These are phyloP conservation scores for Falco cherrug DNA, from an alignment of 2,797 vertebrate genomes.

Conservation along the genomic window DNA sequence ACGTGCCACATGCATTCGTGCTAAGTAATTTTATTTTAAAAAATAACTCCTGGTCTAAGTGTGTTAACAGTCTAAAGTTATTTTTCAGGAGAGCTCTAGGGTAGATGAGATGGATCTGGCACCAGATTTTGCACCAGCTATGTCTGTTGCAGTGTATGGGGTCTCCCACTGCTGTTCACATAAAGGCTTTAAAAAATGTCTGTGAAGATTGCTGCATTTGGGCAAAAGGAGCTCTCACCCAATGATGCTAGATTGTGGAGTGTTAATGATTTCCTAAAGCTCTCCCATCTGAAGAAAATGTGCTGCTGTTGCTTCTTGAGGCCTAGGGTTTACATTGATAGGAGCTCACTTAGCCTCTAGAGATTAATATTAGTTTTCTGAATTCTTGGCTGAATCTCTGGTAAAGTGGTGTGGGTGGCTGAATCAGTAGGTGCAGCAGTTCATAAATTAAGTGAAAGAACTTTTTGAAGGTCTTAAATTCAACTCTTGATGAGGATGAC, in stretches of 20 bases:
- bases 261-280: not conserved
- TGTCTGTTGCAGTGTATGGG: not conserved
- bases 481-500: constrained; percentile 61
- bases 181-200: not conserved
- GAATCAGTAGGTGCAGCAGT: constrained; percentile 44
- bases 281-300: not conserved
- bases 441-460: constrained; percentile 11
- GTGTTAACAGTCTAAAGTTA: not conserved
- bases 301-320: not conserved
- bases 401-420: constrained; percentile 38
- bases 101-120: not conserved
- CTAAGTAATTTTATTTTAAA: not conserved
- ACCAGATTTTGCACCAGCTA: not conserved
- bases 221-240: not conserved
- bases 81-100: not conserved
- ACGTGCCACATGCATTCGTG: not conserved
- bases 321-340: not conserved
- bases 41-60: not conserved
- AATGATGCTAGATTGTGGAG: not conserved
- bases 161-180: not conserved
- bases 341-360: not conserved
- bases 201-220: not conserved
- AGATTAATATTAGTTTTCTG: constrained; percentile 6
- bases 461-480: constrained; percentile 62
- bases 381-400: constrained; percentile 15